Base-by-base conservation (phyloP, 2,113 vertebrate species). In the Aviceda subcristata region DNA sequence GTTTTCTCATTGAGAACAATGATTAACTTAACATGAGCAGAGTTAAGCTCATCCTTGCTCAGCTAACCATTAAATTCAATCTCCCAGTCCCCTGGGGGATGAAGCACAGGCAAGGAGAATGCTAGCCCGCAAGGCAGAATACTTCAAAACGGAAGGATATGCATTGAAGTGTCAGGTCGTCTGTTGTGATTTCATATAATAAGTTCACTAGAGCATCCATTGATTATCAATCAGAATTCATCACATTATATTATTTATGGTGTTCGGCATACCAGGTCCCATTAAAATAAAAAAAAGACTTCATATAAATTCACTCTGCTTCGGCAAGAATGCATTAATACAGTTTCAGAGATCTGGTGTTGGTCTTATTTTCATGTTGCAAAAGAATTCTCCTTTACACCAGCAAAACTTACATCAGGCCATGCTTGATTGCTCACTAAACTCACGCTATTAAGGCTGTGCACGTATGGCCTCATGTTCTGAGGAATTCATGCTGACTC, bases 21-120 rank as follows among this genome's bases (percentile, higher is more conserved):
- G 36, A 92, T 91, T 77, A 93, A 74, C 16, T 76, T 90, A 88
- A 80, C 63, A 67, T 46, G 43, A 88, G 27, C 2, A 2, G 46
- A 84, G 64, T 81, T 90, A 89, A 94, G 76, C 72, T 91, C 88
- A 88, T 90, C 66, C 72, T 94, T 89, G 92, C 68, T 92, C 69
- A 95, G 67, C 64, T 97, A 96, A 86, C 75, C 86, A 88, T 95
- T 94, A 97, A 95, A 96, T 94, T 97, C 76, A 92, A 78, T 91
- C 84, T 96, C 66, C 34, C 69, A 38, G 4, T 75, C 36, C 45
- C 85, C 32, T 38, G 77, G 36, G 62, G 32, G 50, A 72, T 66
- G 85, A 81, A 82, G 38, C 10, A 6, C 39, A 90, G 93, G 69
- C 77, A 79, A 85, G 77, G 69, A 94, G 62, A 93, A 95, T 76